Evolutionary conservation across 2,113 vertebrate genomes (phyloP), one percentile per base, ranked within the genome.

Genomic region (Oryzias celebensis): DNA sequence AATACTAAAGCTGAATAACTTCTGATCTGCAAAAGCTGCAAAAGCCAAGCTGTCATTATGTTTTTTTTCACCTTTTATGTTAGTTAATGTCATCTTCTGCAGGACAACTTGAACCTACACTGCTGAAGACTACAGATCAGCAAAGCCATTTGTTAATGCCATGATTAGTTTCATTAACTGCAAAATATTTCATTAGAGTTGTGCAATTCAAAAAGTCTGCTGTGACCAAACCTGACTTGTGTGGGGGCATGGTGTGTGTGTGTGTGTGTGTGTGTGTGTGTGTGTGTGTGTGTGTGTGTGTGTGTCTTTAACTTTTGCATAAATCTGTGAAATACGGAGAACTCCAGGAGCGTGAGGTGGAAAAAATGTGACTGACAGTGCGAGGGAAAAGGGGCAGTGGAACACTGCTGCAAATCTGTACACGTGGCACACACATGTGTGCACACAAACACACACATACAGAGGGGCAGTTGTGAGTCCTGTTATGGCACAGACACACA

Each of bases 391-490:
- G 52, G 65, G 65, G 53, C 48, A 63, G 47, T 31, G 49, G 62
- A 52, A 26, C 52, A 50, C 28, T 43, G 65, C 16, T 68, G 59
- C 63, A 79, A 63, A 71, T 78, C 62, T 80, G 78, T 75, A 82
- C 73, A 86, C 78, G 76, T 89, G 77, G 86, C 31, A 54, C 42
- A 56, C 26, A 42, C 18, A 45, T 22, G 23, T 31, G 31, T 22
- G 42, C 54, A 28, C 61, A 22, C 53, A 54, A 26, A 59, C 43
- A 49, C 45, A 73, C 28, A 53, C 22, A 55, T 48, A 63, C 59
- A 52, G 49, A 58, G 14, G 52, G 5, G 41, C 56, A 47, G 43
- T 66, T 53, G 7, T 12, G 20, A 20, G 57, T 52, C 18, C 14
- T 15, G 44, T 24, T 68, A 23, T 46, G 20, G 47, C 22, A 7